These are phyloP conservation scores for Stenodema calcarata DNA, from an alignment of 2,888 invertebrate species.

Conservation along the genomic window DNA sequence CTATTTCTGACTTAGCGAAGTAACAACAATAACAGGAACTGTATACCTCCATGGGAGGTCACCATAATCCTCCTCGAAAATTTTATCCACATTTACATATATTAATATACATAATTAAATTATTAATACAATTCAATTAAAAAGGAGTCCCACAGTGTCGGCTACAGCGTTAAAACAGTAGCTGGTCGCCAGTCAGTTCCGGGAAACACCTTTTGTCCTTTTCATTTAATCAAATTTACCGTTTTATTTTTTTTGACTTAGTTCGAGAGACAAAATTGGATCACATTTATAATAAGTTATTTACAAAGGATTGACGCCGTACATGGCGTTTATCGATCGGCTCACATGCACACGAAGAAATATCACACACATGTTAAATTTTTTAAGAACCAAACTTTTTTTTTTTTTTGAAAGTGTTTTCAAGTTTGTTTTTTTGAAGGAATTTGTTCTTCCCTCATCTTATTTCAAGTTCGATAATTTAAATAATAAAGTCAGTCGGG, in stretches of 20 bases:
- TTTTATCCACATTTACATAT: slow-evolving; percentile 33
- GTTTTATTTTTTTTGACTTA: slow-evolving; percentile 37
- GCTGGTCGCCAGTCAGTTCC: slow-evolving; percentile 46
- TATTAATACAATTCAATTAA: slow-evolving; percentile 31
- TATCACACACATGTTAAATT: slow-evolving; percentile 39
- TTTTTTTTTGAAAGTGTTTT: not conserved
- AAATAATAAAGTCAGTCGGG: slow-evolving; percentile 35
- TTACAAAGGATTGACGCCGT: slow-evolving; percentile 10
- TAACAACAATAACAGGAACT: slow-evolving; percentile 48
- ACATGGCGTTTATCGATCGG: not conserved
- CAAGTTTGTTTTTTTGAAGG: not conserved
- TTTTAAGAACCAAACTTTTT: not conserved
- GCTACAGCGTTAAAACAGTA: slow-evolving; percentile 20
- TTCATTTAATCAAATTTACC: slow-evolving; percentile 7
- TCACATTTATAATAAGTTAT: slow-evolving; percentile 37
- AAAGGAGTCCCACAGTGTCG: slow-evolving; percentile 45
- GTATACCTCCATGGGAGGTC: slow-evolving; percentile 48
- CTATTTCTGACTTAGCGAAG: slow-evolving; percentile 46
- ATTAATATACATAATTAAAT: slow-evolving; percentile 28
- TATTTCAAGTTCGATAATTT: slow-evolving; percentile 29
- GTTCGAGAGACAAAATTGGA: slow-evolving; percentile 40
- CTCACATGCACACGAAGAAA: slow-evolving; percentile 43
- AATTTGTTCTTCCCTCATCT: not conserved
- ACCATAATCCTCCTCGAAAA: slow-evolving; percentile 44
- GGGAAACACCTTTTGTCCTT: slow-evolving; percentile 48